A percentile compares a stretch with the other conserved stretches of the same genome.
phyloP scores from a whole-genome alignment of 35 echinoderm and acorn worm genomes.

The Diadema setosum region DNA sequence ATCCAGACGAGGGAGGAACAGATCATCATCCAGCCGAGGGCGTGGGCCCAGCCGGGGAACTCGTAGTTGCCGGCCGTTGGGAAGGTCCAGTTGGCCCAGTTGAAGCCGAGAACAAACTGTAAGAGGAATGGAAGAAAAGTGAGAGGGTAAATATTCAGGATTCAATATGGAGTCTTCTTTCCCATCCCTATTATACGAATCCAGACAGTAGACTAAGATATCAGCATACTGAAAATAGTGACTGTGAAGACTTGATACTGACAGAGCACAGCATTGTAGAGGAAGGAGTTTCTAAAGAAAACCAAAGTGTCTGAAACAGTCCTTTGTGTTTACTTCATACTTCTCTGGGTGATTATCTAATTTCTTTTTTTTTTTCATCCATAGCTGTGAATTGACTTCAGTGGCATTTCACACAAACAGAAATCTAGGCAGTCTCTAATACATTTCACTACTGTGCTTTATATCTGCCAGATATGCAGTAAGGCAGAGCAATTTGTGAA shows the following conservation, averaged over 20 bases:
- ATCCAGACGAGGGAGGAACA: slow-evolving; percentile 59
- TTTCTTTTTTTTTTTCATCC: too few species aligned
- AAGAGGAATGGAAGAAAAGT: neutral
- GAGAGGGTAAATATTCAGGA: neutral
- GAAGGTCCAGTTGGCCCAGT: slow-evolving; percentile 67
- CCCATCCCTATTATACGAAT: neutral
- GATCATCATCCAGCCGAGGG: slow-evolving; percentile 76
- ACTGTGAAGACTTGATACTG: neutral
- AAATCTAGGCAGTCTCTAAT: too few species aligned
- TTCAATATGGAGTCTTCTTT: neutral
- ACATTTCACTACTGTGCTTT: too few species aligned
- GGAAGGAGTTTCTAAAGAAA: too few species aligned
- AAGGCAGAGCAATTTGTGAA: too few species aligned
- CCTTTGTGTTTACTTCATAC: too few species aligned
- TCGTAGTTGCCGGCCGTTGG: slow-evolving; percentile 68
- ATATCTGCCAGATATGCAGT: too few species aligned
- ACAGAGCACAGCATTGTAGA: neutral
- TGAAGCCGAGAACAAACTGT: slow-evolving; percentile 95
- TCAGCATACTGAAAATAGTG: neutral
- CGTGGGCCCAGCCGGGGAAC: slow-evolving; percentile 68
- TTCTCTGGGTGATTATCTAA: too few species aligned
- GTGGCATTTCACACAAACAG: too few species aligned
- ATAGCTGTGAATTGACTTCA: too few species aligned
- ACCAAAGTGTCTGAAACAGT: too few species aligned
- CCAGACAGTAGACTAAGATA: neutral